phyloP scores from a whole-genome alignment of 2,888 invertebrate species.

The Mythimna albipuncta region DNA sequence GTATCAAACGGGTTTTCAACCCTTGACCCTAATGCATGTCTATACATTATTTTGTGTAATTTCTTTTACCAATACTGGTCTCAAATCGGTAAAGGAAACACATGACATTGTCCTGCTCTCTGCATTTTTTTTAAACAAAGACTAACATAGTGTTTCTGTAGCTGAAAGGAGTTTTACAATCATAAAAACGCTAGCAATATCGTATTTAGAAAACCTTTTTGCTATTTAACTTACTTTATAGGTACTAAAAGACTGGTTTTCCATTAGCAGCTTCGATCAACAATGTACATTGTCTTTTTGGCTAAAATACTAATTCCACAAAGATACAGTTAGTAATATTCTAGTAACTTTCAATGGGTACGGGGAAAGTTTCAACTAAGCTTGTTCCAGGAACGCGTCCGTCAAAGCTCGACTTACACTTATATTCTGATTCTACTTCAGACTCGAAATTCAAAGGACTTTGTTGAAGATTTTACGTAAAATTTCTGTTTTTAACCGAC shows the following conservation, averaged over 20 bases:
- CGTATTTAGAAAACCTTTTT: neutral
- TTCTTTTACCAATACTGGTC: no score
- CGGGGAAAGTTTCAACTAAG: constrained; percentile 3
- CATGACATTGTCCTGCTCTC: no score
- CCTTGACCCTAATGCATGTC: no score
- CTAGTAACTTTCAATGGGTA: constrained; percentile 2
- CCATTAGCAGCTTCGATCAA: no score
- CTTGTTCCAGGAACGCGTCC: constrained; percentile 16
- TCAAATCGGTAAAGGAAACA: no score
- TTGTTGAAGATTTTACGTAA: constrained; percentile 2
- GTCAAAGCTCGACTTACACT: constrained; percentile 5
- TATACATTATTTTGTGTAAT: no score
- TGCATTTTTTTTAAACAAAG: no score
- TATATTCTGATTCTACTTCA: constrained; percentile 7
- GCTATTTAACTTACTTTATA: neutral
- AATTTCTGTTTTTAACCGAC: neutral
- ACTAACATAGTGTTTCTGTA: no score
- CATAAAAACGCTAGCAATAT: no score
- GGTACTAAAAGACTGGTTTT: neutral
- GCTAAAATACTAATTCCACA: neutral
- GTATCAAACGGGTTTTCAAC: no score
- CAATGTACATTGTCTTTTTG: no score
- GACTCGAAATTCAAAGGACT: neutral
- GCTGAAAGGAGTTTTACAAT: no score
- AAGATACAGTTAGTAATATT: constrained; percentile 4